phyloP scores from a whole-genome alignment of 2,113 vertebrate species.

The Seriola quinqueradiata region DNA sequence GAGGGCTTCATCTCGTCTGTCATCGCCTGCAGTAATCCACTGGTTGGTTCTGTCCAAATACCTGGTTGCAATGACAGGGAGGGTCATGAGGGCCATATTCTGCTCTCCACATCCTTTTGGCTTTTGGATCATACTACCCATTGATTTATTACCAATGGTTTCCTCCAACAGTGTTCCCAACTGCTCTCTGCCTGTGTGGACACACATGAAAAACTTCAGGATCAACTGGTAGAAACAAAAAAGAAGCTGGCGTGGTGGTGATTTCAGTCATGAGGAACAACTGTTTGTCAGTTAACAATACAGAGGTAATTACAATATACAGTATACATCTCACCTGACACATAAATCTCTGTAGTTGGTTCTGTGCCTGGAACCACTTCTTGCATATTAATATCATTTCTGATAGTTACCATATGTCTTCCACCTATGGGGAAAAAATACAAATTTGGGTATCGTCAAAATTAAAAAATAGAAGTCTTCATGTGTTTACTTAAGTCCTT shows the following conservation, averaged over 20 bases:
- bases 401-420: constrained; percentile 51
- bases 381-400: constrained; percentile 1
- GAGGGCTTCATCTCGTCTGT: constrained; percentile 63
- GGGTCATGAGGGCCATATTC: constrained; percentile 74
- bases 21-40: constrained; percentile 75
- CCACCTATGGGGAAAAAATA: constrained; percentile 44
- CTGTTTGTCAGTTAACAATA: not conserved
- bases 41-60: constrained; percentile 83
- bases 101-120: constrained; percentile 78
- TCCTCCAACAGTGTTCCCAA: constrained; percentile 56
- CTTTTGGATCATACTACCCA: constrained; percentile 53
- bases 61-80: constrained; percentile 75
- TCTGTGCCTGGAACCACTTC: constrained; percentile 69
- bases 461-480: not conserved
- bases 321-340: constrained; percentile 72
- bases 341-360: constrained; percentile 64
- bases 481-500: not conserved
- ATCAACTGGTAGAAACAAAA: not conserved
- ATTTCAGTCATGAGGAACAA: too few relatives aligned
- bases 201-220: not conserved
- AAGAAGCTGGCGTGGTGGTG: not conserved
- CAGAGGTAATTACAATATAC: not conserved
- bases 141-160: constrained; percentile 65
- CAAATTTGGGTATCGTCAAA: not conserved
- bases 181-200: constrained; percentile 50